Conservation (phyloP, 2,797 vertebrate genomes). For the Gobionotothen gibberifrons region DNA sequence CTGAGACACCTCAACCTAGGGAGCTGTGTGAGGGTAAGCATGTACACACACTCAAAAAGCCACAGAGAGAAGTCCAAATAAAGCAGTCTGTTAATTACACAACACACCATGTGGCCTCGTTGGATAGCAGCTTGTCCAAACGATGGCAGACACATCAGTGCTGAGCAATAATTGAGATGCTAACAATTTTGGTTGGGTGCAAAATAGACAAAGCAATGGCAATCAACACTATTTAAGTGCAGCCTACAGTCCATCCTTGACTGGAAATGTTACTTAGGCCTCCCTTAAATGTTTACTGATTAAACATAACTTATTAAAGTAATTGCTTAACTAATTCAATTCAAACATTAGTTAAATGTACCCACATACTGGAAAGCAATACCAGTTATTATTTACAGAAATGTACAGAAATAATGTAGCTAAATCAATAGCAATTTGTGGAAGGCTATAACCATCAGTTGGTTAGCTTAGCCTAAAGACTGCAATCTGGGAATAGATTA, state of each 20-base stretch:
- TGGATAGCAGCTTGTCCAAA: constrained; percentile 37
- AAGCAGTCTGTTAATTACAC: constrained; percentile 17
- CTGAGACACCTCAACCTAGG: constrained; percentile 96
- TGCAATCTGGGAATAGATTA: neutral
- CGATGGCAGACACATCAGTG: constrained; percentile 26
- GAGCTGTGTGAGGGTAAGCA: constrained; percentile 96
- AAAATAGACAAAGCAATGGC: neutral
- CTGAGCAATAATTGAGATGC: constrained; percentile 1
- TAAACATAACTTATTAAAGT: no score
- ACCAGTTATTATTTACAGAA: neutral
- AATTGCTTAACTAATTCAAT: neutral
- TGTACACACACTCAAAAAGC: constrained; percentile 2
- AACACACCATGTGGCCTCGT: constrained; percentile 19
- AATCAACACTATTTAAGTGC: constrained; percentile 3
- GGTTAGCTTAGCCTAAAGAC: neutral
- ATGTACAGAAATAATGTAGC: neutral
- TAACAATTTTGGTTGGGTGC: constrained; percentile 9
- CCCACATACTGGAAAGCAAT: neutral
- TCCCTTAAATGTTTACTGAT: neutral
- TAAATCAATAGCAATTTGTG: neutral
- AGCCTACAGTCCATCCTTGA: constrained; percentile 9
- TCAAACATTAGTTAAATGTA: neutral
- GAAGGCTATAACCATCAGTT: no score
- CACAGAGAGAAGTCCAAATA: constrained; percentile 19
- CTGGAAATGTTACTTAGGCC: neutral